Evolutionary conservation across 2,113 vertebrate genomes (phyloP), one percentile per base, ranked within the genome.

Genomic region (Ramphastos sulfuratus): DNA sequence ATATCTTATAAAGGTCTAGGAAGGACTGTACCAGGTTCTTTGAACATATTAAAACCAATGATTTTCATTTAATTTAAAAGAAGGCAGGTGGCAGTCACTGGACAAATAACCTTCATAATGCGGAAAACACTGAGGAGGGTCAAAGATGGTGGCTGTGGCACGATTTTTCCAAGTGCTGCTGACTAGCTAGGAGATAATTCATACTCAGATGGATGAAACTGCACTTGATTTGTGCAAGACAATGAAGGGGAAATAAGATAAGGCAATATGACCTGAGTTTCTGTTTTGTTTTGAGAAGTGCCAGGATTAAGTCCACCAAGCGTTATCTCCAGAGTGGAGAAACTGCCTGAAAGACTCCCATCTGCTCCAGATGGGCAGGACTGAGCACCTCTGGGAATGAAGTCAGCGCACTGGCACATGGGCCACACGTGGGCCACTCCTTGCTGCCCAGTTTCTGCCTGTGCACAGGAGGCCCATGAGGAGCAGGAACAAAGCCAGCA

Each of bases 141-240:
- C 44, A 91, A 96, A 90, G 64, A 54, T 94, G 92, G 79, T 90
- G 67, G 59, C 75, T 0, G 0, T 56, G 71, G 85, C 72, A 93
- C 71, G 33, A 83, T 77, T 91, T 80, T 86, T 84, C n/a, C 60
- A 59, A 74, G 82, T 2, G 0, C 60, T 87, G 79, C 85, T 90
- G 82, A 56, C 35, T 71, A 58, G 44, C 79, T 74, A 66, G 54
- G 54, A 94, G 56, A 70, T 91, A 96, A 90, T 85, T 88, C 72
- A 80, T 3, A 8, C 52, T 80, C 0, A 2, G 42, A 6, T 87
- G 52, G 42, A 20, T 60, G 56, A 83, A 74, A 67, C 7, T 79
- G 52, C 71, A 14, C 15, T 94, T 79, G 12, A 74, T 77, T 85
- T 85, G 56, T 70, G 42, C 46, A 77, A 48, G 50, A 63, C 12